Conservation (phyloP, 2,888 invertebrate genomes). For the Agrochola litura region DNA sequence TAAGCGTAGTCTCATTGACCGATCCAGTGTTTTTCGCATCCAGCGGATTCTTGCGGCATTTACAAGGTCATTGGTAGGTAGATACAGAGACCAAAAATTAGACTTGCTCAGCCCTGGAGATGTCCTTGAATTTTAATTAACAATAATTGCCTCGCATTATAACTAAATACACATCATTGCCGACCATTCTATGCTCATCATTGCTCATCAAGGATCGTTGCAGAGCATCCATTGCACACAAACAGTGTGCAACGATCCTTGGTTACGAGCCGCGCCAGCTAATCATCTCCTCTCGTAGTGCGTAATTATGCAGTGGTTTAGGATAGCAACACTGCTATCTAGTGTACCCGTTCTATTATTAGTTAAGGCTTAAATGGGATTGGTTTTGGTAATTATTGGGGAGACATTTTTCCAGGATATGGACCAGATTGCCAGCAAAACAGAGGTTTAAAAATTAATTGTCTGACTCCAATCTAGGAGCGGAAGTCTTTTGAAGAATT, state of each 20-base stretch:
- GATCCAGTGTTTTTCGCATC: neutral
- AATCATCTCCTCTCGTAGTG: constrained; percentile 65
- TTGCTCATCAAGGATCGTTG: too few relatives aligned
- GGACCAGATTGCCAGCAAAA: neutral
- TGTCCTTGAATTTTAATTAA: neutral
- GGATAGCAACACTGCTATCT: constrained; percentile 26
- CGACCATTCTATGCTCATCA: constrained; percentile 30
- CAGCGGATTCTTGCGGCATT: too few relatives aligned
- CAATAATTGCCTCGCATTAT: neutral
- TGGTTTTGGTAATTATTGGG: constrained; percentile 10
- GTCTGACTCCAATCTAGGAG: neutral
- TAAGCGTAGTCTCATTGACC: neutral
- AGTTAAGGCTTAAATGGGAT: constrained; percentile 19
- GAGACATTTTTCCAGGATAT: neutral
- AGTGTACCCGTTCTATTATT: constrained; percentile 37
- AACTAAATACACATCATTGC: neutral
- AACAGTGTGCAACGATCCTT: constrained; percentile 68
- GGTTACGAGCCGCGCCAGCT: constrained; percentile 67
- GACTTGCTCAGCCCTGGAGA: neutral
- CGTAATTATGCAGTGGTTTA: constrained; percentile 71
- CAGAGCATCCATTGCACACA: too few relatives aligned
- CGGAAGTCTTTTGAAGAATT: neutral
- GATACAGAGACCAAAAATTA: neutral
- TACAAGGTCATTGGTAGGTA: neutral
- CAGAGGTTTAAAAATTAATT: neutral